Conservation (phyloP, 2,113 vertebrate species). For the Bos taurus region DNA sequence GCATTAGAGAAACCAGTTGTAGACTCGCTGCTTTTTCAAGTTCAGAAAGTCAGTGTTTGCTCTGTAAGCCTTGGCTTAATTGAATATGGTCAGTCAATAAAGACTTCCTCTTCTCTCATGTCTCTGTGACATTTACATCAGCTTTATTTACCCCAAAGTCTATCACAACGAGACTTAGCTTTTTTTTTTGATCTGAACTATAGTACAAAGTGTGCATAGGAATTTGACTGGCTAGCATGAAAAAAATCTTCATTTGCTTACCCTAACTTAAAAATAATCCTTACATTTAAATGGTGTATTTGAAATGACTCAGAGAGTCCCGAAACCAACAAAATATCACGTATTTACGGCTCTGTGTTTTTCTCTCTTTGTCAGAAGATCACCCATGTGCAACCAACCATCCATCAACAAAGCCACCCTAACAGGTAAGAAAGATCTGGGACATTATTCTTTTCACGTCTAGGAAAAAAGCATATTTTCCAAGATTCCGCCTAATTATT, state of each 20-base stretch:
- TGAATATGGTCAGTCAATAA: background rate
- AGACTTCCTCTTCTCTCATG: background rate
- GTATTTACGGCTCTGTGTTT: conserved; percentile 31
- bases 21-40: background rate
- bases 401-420: conserved; percentile 97
- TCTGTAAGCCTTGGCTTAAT: background rate
- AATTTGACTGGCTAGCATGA: background rate
- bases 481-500: background rate
- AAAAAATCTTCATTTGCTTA: background rate
- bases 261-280: conserved; percentile 7
- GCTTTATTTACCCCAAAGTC: background rate
- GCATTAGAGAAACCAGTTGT: background rate
- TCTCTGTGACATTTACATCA: background rate
- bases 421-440: conserved; percentile 86
- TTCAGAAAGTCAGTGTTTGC: background rate
- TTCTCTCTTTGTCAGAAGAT: conserved; percentile 85
- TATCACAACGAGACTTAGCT: background rate
- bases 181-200: background rate
- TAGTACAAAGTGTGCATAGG: background rate
- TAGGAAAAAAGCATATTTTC: background rate
- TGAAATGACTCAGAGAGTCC: background rate
- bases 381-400: conserved; percentile 97
- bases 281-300: background rate
- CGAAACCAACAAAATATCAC: background rate
- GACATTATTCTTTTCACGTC: background rate